Percentiles rank a stretch among this genome's conserved stretches.
These are phyloP conservation scores for Mionectes olivaceus DNA, from an alignment of 2,797 vertebrate genomes.

Conservation along the genomic window DNA sequence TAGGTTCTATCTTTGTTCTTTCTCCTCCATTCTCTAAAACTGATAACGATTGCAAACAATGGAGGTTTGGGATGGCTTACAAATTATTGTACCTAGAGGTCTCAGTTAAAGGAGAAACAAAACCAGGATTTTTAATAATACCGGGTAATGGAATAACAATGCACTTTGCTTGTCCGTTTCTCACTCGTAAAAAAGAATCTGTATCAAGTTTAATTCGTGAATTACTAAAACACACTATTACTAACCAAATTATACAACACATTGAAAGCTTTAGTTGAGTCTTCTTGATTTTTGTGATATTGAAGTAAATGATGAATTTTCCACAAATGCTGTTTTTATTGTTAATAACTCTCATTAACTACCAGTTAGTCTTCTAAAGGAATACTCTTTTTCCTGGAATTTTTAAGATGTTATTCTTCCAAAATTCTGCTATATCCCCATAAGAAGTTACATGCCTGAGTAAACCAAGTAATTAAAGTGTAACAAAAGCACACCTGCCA, in stretches of 20 bases:
- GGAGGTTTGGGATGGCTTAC: background rate
- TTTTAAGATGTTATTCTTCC: constrained; percentile 7
- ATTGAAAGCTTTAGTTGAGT: background rate
- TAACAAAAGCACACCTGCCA: background rate
- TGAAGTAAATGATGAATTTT: background rate
- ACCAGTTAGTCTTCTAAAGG: background rate
- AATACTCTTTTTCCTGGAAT: background rate
- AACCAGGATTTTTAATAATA: background rate
- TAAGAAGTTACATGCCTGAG: background rate
- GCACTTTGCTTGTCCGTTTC: background rate
- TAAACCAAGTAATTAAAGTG: constrained; percentile 12
- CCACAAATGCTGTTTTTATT: background rate
- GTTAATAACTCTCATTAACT: background rate
- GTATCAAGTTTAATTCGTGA: background rate
- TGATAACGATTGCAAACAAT: background rate
- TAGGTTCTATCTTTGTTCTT: background rate
- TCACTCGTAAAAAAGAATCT: background rate
- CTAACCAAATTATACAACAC: background rate
- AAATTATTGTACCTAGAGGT: background rate
- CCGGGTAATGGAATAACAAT: background rate
- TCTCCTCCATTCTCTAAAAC: background rate
- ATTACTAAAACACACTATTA: background rate
- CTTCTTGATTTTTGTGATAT: background rate
- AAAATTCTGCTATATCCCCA: background rate
- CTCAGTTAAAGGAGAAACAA: background rate